These are phyloP conservation scores for Haliaeetus leucogaster DNA, from an alignment of 2,113 vertebrate genomes.

Conservation along the genomic window DNA sequence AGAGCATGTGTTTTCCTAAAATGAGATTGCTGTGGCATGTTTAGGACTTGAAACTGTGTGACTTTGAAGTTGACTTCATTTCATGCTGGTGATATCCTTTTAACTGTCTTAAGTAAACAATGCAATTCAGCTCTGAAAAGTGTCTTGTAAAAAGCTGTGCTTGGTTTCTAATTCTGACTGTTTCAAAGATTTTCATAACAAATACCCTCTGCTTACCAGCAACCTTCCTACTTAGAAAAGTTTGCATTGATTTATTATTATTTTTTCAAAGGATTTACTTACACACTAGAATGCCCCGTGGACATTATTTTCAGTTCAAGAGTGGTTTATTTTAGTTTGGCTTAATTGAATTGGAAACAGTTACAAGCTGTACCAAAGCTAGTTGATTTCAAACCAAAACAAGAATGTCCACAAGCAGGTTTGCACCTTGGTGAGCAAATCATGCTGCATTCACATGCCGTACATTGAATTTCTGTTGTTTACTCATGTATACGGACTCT, in stretches of 20 bases:
- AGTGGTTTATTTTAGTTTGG: constrained; percentile 36
- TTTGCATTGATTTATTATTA: constrained; percentile 45
- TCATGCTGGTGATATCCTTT: constrained; percentile 46
- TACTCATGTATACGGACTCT: accelerated
- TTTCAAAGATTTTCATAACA: constrained; percentile 28
- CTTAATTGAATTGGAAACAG: constrained; percentile 48
- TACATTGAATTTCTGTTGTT: background rate
- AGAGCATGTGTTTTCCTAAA: constrained; percentile 39
- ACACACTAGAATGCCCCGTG: background rate
- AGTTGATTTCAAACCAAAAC: background rate
- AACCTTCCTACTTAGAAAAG: background rate
- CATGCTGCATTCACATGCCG: accelerated
- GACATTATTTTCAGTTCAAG: constrained; percentile 43
- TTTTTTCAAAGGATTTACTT: constrained; percentile 59
- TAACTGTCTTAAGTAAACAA: constrained; percentile 45
- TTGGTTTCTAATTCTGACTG: background rate
- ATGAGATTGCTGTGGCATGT: constrained; percentile 50
- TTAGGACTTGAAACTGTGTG: constrained; percentile 3
- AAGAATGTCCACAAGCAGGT: background rate
- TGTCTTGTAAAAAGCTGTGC: background rate
- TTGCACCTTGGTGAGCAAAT: background rate
- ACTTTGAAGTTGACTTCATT: constrained; percentile 52
- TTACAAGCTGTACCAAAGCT: background rate
- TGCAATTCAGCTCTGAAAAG: background rate
- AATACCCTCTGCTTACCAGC: constrained; percentile 20